Evolutionary conservation across 37 sponge, comb jelly and placozoan species (phyloP).

Genomic region (Aphrocallistes beatrix): DNA sequence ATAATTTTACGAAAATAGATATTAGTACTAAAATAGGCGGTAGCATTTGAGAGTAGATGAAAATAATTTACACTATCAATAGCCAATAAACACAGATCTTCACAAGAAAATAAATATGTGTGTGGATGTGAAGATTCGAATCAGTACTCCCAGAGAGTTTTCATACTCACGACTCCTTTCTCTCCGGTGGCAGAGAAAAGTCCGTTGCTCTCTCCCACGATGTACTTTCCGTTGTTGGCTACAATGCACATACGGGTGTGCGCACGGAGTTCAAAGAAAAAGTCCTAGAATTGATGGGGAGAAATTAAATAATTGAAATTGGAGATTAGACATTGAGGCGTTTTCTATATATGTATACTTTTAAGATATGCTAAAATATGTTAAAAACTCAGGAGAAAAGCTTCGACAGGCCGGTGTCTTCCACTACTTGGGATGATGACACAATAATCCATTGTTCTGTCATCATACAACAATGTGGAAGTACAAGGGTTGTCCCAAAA

Average conservation of each 20-base stretch:
- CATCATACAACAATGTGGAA: too few relatives aligned
- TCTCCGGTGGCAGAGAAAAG: conserved; percentile 37
- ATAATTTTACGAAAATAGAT: neutral
- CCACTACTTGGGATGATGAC: too few relatives aligned
- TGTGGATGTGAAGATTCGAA: neutral
- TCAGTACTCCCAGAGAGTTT: conserved; percentile 81
- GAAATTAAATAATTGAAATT: too few relatives aligned
- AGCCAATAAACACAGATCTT: conserved; percentile 14
- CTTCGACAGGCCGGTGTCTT: too few relatives aligned
- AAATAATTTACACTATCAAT: conserved; percentile 18
- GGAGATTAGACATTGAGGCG: too few relatives aligned
- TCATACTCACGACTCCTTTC: conserved; percentile 9
- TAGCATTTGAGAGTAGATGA: conserved; percentile 12
- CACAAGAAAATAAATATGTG: conserved; percentile 4
- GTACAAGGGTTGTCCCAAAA: too few relatives aligned
- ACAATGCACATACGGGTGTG: conserved; percentile 63
- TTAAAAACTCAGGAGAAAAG: too few relatives aligned
- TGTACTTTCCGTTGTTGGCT: conserved; percentile 51
- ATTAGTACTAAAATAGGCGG: conserved; percentile 2
- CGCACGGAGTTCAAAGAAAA: conserved; percentile 66
- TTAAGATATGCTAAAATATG: too few relatives aligned
- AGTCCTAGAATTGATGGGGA: conserved; percentile 28
- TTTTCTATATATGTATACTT: too few relatives aligned
- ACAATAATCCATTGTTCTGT: too few relatives aligned
- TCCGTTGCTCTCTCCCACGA: conserved; percentile 57